Conservation (phyloP, 2,888 invertebrate species). For the Epinotia brunnichana region DNA sequence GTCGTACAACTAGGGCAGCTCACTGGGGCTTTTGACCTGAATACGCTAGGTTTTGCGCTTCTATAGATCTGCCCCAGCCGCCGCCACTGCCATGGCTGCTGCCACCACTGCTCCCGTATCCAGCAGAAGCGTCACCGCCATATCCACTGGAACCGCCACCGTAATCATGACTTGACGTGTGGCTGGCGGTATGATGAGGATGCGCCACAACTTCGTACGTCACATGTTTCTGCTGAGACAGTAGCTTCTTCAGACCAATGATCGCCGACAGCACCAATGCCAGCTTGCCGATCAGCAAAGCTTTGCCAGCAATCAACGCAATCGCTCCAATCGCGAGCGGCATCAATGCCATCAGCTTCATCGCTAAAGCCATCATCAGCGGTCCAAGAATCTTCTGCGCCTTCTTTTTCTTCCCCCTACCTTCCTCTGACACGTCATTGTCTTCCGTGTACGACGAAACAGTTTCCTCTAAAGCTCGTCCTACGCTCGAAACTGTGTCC, state of each 20-base stretch:
- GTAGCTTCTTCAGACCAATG: constrained; percentile 92
- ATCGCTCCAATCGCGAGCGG: constrained; percentile 92
- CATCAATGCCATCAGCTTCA: constrained; percentile 91
- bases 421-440: constrained; percentile 86
- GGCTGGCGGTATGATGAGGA: constrained; percentile 89
- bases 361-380: constrained; percentile 88
- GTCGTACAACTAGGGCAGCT: constrained; percentile 68
- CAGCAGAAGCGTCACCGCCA: constrained; percentile 85
- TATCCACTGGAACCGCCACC: constrained; percentile 86
- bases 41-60: constrained; percentile 91
- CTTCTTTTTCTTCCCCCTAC: constrained; percentile 93
- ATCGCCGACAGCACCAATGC: constrained; percentile 92
- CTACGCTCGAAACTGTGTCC: constrained; percentile 90
- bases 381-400: constrained; percentile 91
- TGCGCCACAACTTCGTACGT: constrained; percentile 94
- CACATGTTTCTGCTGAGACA: constrained; percentile 92
- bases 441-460: constrained; percentile 86
- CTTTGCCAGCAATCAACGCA: constrained; percentile 93
- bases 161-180: constrained; percentile 87
- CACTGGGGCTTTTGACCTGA: constrained; percentile 88
- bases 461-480: constrained; percentile 90
- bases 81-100: constrained; percentile 80
- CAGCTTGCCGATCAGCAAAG: constrained; percentile 92
- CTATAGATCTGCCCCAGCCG: constrained; percentile 90
- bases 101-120: constrained; percentile 78